Conservation (phyloP, 2,113 vertebrate genomes). For the Talpa occidentalis region DNA sequence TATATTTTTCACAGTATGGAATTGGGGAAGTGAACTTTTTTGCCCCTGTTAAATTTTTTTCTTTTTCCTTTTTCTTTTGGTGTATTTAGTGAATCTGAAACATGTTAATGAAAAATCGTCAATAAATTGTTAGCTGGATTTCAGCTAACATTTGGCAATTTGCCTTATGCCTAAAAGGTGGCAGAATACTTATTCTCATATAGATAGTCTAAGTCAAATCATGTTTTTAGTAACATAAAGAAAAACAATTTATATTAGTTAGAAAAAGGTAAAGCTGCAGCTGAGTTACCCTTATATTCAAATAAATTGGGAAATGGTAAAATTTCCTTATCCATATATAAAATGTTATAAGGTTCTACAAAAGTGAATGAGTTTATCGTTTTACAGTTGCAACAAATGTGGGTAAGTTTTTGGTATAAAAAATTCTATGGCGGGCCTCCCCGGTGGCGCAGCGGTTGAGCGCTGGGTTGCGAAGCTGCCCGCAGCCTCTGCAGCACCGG, state of each 20-base stretch:
- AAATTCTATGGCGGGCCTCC: not conserved
- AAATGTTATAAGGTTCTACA: not conserved
- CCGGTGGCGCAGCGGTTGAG: no score
- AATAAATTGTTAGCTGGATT: slow-evolving; percentile 20
- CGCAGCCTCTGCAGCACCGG: no score
- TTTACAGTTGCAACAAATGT: not conserved
- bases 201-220: not conserved
- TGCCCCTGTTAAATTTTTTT: not conserved
- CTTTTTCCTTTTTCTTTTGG: not conserved
- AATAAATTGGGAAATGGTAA: slow-evolving; percentile 22
- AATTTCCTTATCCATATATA: not conserved
- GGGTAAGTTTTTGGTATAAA: not conserved
- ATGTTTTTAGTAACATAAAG: not conserved
- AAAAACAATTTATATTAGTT: slow-evolving; percentile 15
- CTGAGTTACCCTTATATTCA: not conserved
- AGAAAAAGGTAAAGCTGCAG: not conserved
- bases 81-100: not conserved
- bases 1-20: not conserved
- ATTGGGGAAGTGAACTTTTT: not conserved
- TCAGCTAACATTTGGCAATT: not conserved
- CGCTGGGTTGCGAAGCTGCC: no score
- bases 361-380: not conserved
- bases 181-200: not conserved
- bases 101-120: not conserved
- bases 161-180: slow-evolving; percentile 5